A percentile compares a stretch with the other conserved stretches of the same genome.
These are phyloP conservation scores for Chunga burmeisteri DNA, from an alignment of 2,113 vertebrate genomes.

Conservation along the genomic window DNA sequence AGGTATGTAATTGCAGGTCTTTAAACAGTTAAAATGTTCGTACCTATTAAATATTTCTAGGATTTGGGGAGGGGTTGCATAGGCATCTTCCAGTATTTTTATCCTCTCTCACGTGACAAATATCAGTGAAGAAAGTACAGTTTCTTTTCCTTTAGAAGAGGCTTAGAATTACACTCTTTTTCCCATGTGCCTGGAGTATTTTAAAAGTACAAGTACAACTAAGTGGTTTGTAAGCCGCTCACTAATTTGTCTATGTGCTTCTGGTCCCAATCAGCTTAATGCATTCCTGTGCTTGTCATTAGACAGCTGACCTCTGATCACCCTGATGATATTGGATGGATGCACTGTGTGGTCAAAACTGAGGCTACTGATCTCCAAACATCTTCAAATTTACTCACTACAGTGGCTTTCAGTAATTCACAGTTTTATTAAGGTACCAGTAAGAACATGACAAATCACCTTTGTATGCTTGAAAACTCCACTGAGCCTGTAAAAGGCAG, in stretches of 20 bases:
- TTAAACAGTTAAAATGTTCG: neutral
- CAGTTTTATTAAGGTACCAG: neutral
- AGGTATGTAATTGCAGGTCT: neutral
- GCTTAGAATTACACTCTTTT: neutral
- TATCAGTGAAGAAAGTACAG: neutral
- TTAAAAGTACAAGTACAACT: neutral
- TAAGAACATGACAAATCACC: neutral
- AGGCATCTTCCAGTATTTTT: neutral
- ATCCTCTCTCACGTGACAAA: neutral
- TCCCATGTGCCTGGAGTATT: fast-evolving
- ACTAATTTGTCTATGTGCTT: fast-evolving
- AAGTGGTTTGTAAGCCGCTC: neutral
- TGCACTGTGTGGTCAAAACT: neutral
- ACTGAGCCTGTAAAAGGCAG: neutral
- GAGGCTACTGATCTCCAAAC: neutral
- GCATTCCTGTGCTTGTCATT: neutral
- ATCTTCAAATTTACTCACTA: neutral
- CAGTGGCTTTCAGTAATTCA: neutral
- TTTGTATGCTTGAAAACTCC: neutral
- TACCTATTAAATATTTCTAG: neutral
- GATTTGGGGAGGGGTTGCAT: neutral
- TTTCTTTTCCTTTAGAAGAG: neutral
- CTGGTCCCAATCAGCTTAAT: fast-evolving
- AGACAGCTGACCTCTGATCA: neutral
- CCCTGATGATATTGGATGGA: neutral